phyloP scores from a whole-genome alignment of 2,113 vertebrate genomes.

The Cyanoramphus novaezelandiae region DNA sequence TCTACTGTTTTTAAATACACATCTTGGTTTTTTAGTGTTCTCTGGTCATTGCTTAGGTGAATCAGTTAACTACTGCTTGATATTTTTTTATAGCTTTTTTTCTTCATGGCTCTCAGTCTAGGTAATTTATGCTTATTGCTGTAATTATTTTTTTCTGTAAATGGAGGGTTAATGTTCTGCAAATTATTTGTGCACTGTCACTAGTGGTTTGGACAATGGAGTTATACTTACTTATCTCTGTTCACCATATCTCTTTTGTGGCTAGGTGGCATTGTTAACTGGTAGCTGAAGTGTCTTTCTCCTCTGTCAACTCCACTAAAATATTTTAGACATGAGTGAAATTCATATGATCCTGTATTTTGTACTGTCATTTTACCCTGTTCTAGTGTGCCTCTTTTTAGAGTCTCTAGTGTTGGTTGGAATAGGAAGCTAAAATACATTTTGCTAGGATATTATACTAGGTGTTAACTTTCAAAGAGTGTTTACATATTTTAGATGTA shows the following conservation, averaged over 20 bases:
- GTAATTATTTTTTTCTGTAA: not conserved
- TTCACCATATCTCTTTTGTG: not conserved
- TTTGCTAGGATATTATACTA: not conserved
- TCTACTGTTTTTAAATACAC: not conserved
- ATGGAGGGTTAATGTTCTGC: not conserved
- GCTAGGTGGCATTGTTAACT: not conserved
- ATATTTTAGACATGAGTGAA: not conserved
- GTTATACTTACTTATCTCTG: not conserved
- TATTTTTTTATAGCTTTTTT: not conserved
- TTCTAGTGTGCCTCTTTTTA: not conserved
- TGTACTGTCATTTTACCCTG: not conserved
- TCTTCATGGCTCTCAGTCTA: not conserved
- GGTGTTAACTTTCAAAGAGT: not conserved
- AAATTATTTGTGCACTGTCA: not conserved
- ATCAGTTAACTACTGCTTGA: not conserved
- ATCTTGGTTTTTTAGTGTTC: not conserved
- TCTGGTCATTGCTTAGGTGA: not conserved
- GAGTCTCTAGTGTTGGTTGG: not conserved
- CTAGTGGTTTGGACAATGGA: not conserved
- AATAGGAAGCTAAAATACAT: not conserved
- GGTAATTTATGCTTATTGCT: not conserved
- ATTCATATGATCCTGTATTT: not conserved
- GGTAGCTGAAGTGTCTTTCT: not conserved
- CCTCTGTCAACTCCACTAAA: not conserved
- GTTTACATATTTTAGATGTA: not conserved